phyloP scores from a whole-genome alignment of 2,113 vertebrate genomes.

The Epinephelus fuscoguttatus region DNA sequence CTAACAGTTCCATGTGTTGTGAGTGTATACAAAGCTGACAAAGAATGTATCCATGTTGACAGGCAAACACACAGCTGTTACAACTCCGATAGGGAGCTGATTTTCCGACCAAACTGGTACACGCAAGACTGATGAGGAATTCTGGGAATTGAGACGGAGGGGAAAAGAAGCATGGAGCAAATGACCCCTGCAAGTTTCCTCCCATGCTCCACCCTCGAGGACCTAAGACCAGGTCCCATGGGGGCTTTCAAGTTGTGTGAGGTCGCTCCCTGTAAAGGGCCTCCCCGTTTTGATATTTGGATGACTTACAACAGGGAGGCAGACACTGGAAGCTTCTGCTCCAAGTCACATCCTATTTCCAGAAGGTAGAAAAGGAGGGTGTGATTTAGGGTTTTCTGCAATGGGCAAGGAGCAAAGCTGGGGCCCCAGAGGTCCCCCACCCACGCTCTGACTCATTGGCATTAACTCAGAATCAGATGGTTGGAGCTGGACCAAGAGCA shows the following conservation, averaged over 20 bases:
- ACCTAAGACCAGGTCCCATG: slow-evolving; percentile 31
- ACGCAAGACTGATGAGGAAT: slow-evolving; percentile 51
- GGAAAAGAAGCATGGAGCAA: slow-evolving; percentile 21
- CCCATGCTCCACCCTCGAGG: slow-evolving; percentile 41
- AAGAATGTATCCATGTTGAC: slow-evolving; percentile 8
- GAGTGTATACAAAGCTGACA: neutral
- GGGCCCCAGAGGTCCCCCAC: slow-evolving; percentile 27
- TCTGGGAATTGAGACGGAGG: slow-evolving; percentile 46
- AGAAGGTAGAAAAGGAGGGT: slow-evolving; percentile 15
- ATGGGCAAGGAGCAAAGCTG: slow-evolving; percentile 32
- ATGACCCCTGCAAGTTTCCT: slow-evolving; percentile 49
- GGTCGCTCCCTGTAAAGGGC: slow-evolving; percentile 27
- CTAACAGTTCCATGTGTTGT: neutral
- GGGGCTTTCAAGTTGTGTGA: slow-evolving; percentile 1
- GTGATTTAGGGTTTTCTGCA: slow-evolving; percentile 9
- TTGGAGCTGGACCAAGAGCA: slow-evolving; percentile 44
- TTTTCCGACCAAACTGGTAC: slow-evolving; percentile 9
- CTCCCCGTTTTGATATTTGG: slow-evolving; percentile 7
- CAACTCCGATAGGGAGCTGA: slow-evolving; percentile 8
- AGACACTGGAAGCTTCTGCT: slow-evolving; percentile 27
- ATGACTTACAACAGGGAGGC: slow-evolving; percentile 25
- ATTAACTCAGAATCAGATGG: slow-evolving; percentile 35
- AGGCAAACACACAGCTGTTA: slow-evolving; percentile 58
- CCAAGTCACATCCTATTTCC: slow-evolving; percentile 37
- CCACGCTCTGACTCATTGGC: slow-evolving; percentile 42